Evolutionary conservation across 2,113 vertebrate species (phyloP).

Genomic region (Heterotis niloticus): DNA sequence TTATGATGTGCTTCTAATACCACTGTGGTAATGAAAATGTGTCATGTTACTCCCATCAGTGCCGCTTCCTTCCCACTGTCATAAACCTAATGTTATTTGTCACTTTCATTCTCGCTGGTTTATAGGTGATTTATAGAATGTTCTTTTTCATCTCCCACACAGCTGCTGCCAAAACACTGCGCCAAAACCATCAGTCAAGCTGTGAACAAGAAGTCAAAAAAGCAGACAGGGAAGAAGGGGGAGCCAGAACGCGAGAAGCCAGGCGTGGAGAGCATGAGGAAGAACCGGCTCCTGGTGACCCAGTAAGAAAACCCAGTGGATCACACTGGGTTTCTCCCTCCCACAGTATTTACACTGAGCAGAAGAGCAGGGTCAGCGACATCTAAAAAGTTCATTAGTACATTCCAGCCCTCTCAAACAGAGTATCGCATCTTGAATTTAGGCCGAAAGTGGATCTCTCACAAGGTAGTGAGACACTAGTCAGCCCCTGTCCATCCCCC

Average conservation of each 20-base stretch:
- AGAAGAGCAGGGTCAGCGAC: too few species aligned
- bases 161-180: conserved; percentile 98
- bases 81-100: not conserved
- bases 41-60: not conserved
- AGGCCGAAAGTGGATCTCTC: too few species aligned
- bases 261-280: conserved; percentile 98
- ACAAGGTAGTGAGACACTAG: too few species aligned
- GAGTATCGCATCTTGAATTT: too few species aligned
- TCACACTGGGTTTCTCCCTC: not conserved
- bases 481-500: not conserved
- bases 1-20: not conserved
- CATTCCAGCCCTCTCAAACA: too few species aligned
- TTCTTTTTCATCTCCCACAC: conserved; percentile 39
- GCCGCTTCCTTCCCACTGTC: not conserved
- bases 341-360: too few species aligned
- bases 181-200: conserved; percentile 99
- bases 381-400: too few species aligned
- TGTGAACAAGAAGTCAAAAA: conserved; percentile 99
- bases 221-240: conserved; percentile 96
- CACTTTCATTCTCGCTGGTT: conserved; percentile 36
- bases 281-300: conserved; percentile 95
- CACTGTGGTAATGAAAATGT: not conserved
- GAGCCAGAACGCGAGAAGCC: conserved; percentile 97
- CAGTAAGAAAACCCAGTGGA: conserved; percentile 70
- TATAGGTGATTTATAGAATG: conserved; percentile 38